Conservation (phyloP, 2,888 invertebrate genomes). For the Tholera decimalis region DNA sequence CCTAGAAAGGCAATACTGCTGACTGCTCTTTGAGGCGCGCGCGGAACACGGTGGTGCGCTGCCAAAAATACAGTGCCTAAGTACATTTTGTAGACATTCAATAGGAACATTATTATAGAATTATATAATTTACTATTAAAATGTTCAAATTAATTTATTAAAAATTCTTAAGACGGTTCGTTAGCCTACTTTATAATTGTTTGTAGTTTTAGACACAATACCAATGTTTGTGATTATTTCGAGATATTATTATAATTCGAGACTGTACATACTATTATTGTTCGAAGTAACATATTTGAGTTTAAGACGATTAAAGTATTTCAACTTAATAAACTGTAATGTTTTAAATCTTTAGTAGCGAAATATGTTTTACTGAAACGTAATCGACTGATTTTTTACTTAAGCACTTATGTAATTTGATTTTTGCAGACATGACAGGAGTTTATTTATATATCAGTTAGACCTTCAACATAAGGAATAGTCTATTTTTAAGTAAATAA, state of each 20-base stretch:
- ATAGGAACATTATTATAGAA: not conserved
- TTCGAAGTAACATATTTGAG: conserved; percentile 43
- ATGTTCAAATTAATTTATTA: not conserved
- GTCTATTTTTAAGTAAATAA: no score
- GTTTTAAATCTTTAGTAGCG: conserved; percentile 34
- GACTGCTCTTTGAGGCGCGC: no score
- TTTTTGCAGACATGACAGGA: conserved; percentile 48
- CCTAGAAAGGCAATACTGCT: no score
- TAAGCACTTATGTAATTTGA: conserved; percentile 28
- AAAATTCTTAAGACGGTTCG: conserved; percentile 32
- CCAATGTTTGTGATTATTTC: conserved; percentile 64
- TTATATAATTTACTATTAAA: not conserved
- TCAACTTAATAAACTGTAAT: conserved; percentile 41
- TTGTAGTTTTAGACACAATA: conserved; percentile 55
- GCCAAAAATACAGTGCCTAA: not conserved
- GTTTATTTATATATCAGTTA: not conserved
- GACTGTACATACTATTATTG: conserved; percentile 76
- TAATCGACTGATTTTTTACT: conserved; percentile 62
- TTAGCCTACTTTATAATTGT: conserved; percentile 29
- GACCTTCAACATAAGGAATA: not conserved
- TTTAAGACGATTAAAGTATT: conserved; percentile 51
- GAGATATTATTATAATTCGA: conserved; percentile 68
- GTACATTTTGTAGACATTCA: not conserved
- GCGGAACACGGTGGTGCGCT: no score
- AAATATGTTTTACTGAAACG: conserved; percentile 40